Base-by-base conservation (phyloP, 2,113 vertebrate genomes). In the Limnothrissa miodon region DNA sequence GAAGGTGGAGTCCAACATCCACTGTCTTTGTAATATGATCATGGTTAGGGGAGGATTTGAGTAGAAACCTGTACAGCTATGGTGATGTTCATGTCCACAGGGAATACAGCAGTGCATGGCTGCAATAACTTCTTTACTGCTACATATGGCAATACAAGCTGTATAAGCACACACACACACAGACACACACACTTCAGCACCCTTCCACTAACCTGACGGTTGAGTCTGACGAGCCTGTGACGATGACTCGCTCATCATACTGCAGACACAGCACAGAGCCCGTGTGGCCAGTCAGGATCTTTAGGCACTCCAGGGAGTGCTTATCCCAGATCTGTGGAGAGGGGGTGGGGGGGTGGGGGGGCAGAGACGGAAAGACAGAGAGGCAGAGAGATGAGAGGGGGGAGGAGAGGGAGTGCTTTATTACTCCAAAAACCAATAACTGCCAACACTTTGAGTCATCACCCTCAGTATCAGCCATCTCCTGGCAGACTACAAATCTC, bases 191-290 rank as follows among this genome's bases (percentile, higher is more conserved):
- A 56, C 17, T 56, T 56, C 4, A 19, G 53, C 23, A 4, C 53
- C 23, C 53, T 56, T 13, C 66, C 13, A 83, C 93, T 90, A 85
- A 98, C 98, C 98, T 96, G 87, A 99, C 97, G 81, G 98, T 99
- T n/a, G 98, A 99, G 90, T 99, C 98, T 39, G 98, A 99, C 78
- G 97, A 99, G 86, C 98, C 98, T 17, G 98, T 99, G 90, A 99
- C 98, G 86, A 99, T 99, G 90, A 99, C 98, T 89, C 97, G 95
- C 84, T 99, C 98, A 46, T 99, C 98, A 80, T 99, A 99, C 90
- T 99, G 98, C 86, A 99, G 95, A 94, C 98, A 99, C 85, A 99
- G 95, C 90, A 99, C 98, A 1, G 97, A 99, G 87, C 98, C 98
- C 36, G 98, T 99, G 93, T 99, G 98, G 85, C 98, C 98, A 0